These are phyloP conservation scores for Galeopterus variegatus DNA, from an alignment of 2,113 vertebrate genomes.

Conservation along the genomic window DNA sequence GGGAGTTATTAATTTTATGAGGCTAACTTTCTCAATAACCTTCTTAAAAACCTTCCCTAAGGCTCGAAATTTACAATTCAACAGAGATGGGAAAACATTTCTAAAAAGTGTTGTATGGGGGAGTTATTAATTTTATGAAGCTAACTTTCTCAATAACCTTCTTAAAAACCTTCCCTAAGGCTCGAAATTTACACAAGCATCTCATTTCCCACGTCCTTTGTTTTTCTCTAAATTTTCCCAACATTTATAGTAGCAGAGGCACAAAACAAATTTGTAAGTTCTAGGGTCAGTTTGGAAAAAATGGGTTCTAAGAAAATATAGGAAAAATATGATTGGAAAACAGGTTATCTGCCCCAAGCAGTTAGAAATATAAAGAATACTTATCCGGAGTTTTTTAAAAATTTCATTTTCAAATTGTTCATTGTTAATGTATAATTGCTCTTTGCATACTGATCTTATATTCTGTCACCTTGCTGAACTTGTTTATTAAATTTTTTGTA, in stretches of 20 bases:
- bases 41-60: background rate
- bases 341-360: background rate
- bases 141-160: background rate
- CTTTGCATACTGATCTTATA: background rate
- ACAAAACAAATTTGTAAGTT: background rate
- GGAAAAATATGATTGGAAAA: slow-evolving; percentile 6
- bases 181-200: background rate
- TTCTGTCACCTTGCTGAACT: background rate
- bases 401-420: slow-evolving; percentile 1
- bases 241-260: background rate
- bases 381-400: background rate
- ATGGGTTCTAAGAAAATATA: background rate
- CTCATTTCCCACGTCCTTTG: background rate
- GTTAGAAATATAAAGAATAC: background rate
- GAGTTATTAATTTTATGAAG: background rate
- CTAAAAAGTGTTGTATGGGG: background rate
- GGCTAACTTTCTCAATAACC: background rate
- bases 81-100: slow-evolving; percentile 23
- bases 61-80: no score
- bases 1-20: background rate
- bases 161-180: background rate
- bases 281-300: slow-evolving; percentile 5
- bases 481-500: slow-evolving; percentile 23
- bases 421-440: background rate
- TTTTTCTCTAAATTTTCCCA: background rate